Evolutionary conservation across 2,797 vertebrate genomes (phyloP).

Genomic region (Xerus rutilus): DNA sequence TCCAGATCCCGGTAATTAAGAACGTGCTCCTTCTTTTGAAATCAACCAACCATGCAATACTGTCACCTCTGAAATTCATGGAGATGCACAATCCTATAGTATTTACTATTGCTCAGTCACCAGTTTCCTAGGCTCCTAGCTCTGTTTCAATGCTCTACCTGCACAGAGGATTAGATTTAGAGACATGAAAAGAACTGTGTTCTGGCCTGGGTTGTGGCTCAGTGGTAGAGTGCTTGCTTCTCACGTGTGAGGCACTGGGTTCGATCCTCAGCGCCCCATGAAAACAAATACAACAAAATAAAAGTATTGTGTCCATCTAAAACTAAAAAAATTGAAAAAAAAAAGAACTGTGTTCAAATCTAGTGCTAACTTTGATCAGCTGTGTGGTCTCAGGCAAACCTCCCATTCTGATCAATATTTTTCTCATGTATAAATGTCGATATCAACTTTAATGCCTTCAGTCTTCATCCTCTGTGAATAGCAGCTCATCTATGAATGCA

Average conservation of each 20-base stretch:
- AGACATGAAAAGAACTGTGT: not conserved
- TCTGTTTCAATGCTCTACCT: not conserved
- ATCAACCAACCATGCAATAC: not conserved
- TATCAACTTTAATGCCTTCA: not conserved
- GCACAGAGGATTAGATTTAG: not conserved
- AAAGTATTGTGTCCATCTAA: too few relatives aligned
- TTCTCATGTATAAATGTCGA: not conserved
- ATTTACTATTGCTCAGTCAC: not conserved
- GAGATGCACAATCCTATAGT: not conserved
- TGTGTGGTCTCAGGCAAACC: not conserved
- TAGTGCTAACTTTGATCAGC: not conserved
- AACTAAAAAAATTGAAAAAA: too few relatives aligned
- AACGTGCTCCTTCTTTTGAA: constrained; percentile 34
- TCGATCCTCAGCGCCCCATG: too few relatives aligned
- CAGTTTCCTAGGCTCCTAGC: not conserved
- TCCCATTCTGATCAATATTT: not conserved
- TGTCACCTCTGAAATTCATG: not conserved
- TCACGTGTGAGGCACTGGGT: too few relatives aligned
- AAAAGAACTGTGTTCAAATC: not conserved
- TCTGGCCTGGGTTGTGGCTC: not conserved
- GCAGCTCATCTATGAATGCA: not conserved
- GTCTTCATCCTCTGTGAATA: not conserved
- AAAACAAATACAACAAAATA: too few relatives aligned
- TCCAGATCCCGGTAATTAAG: constrained; percentile 71
- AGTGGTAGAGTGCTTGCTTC: too few relatives aligned